phyloP scores from a whole-genome alignment of 2,113 vertebrate species.

The Tichodroma muraria region DNA sequence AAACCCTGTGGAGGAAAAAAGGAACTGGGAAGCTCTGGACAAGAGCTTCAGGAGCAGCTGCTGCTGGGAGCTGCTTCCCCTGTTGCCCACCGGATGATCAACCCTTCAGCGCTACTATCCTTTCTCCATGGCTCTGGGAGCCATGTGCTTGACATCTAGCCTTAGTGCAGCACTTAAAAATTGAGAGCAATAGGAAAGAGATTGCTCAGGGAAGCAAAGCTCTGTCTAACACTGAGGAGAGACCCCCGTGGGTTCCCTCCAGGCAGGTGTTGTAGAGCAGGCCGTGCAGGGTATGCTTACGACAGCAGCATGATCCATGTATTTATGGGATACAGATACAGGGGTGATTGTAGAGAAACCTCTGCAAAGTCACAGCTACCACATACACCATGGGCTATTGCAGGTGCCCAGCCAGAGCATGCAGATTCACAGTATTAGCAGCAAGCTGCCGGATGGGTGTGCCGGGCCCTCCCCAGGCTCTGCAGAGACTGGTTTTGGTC shows the following conservation, averaged over 20 bases:
- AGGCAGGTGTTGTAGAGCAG: not conserved
- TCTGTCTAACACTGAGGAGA: not conserved
- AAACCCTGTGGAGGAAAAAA: not conserved
- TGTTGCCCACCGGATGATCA: not conserved
- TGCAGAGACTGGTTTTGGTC: not conserved
- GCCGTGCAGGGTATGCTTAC: not conserved
- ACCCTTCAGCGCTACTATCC: not conserved
- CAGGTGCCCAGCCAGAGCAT: not conserved
- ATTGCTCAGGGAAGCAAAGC: not conserved
- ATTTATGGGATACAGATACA: slow-evolving; percentile 11
- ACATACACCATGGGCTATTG: not conserved
- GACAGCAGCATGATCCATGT: not conserved
- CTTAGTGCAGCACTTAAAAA: not conserved
- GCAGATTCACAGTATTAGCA: slow-evolving; percentile 8
- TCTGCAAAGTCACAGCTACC: not conserved
- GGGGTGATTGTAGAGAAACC: not conserved
- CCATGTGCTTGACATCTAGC: not conserved
- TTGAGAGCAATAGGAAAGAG: not conserved
- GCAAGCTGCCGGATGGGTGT: not conserved
- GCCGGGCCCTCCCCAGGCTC: not conserved
- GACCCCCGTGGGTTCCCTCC: not conserved
- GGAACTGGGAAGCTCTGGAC: not conserved
- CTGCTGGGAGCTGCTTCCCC: not conserved
- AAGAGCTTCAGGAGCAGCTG: not conserved
- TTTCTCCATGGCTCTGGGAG: not conserved